Evolutionary conservation across 2,113 vertebrate genomes (phyloP), one percentile per base, ranked within the genome.

Genomic region (Podocnemis expansa): DNA sequence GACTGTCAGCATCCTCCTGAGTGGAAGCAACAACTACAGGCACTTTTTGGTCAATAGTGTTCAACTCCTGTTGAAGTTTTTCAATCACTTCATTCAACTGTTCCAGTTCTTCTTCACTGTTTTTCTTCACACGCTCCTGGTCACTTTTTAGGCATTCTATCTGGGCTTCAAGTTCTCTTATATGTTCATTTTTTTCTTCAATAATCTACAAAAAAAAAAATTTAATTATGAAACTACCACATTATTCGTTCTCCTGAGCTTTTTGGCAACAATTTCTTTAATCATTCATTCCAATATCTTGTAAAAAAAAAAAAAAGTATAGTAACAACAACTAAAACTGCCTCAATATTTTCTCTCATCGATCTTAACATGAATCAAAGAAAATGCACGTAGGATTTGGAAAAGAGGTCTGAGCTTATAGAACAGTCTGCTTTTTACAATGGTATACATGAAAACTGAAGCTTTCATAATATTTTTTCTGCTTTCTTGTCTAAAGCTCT

Each of bases 81-180:
- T 99, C 99, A 85, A 99, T 99, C 38, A 99, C 99, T 51, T 99
- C 98, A 96, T 99, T 98, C 78, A 99, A 96, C 84, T 99, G 99
- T 41, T 99, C 99, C 1, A 99, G 88, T 96, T 99, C 99, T 67
- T 99, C 99, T 86, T 99, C 96, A 1, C 96, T 98, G 51, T 98
- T 98, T 95, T 96, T 98, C 96, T 98, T 99, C 80, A 99, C 27
- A 56, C 96, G 95, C 80, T 99, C 98, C 93, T 99, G 99, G 90
- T 99, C 99, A 41, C 98, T 98, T 82, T 97, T 98, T 93, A 99
- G 97, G 96, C 96, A 99, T 97, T 99, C 98, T 75, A 99, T 96
- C 96, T 99, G 99, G 38, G 97, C 98, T 97, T 99, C 98, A 67
- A 99, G 98, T 90, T 99, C 98, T 78, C 47, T 97, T 88, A 99